A percentile compares a stretch with the other conserved stretches of the same genome.
Conservation (phyloP, 2,113 vertebrate genomes). For the Picathartes gymnocephalus region DNA sequence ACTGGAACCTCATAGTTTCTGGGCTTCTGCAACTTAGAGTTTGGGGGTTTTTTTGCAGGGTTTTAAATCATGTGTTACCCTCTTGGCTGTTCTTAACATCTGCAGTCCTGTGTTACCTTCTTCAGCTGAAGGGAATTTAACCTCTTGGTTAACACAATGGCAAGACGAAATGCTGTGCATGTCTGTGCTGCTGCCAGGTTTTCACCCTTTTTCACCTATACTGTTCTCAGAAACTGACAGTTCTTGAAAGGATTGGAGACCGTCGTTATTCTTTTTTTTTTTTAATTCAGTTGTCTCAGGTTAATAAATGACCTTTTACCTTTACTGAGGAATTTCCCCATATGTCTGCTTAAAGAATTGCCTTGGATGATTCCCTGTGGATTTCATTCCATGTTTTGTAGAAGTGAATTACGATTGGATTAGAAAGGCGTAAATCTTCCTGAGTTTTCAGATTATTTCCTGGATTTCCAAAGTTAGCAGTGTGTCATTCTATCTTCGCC, state of each 20-base stretch:
- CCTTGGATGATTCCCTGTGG: slow-evolving; percentile 42
- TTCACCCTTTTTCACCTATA: background rate
- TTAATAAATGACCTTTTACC: slow-evolving; percentile 57
- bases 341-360: slow-evolving; percentile 53
- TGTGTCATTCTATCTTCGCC: slow-evolving; percentile 45
- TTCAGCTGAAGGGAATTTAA: background rate
- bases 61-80: background rate
- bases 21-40: background rate
- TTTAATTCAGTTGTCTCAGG: background rate
- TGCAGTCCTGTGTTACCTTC: background rate
- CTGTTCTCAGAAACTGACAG: background rate
- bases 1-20: background rate
- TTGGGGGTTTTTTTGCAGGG: background rate
- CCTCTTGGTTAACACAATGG: background rate
- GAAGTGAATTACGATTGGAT: slow-evolving; percentile 56
- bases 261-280: background rate
- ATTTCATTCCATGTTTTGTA: slow-evolving; percentile 42
- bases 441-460: slow-evolving; percentile 51
- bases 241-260: background rate
- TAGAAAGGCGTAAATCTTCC: slow-evolving; percentile 61
- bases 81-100: background rate
- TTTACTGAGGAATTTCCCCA: slow-evolving; percentile 52
- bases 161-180: background rate
- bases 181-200: background rate
- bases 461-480: slow-evolving; percentile 55